Base-by-base conservation (phyloP, 2,888 invertebrate genomes). In the Phragmatobia fuliginosa region DNA sequence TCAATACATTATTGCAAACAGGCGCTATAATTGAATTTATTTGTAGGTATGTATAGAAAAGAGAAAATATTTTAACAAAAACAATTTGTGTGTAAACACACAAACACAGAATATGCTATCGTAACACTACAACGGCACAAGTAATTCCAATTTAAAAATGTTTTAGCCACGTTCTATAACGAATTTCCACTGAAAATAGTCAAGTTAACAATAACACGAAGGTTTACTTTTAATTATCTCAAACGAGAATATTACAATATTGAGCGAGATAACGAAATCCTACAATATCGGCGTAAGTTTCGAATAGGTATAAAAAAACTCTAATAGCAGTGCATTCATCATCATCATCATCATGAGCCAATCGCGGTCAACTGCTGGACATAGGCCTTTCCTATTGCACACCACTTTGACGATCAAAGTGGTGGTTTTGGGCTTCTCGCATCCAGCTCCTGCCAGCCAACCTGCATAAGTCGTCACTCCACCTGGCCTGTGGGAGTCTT, bases 261-360 rank as follows among this genome's bases (percentile, higher is more conserved):
- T 77, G 38, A 87, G 87, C 72, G 83, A 85, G 67, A 85, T 86
- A 60, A 83, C 82, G 72, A 76, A 79, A 76, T 74, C 77, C 28
- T 90, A 90, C 83, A 82, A 77, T 73, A 78, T 77, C 61, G 89
- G 87, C 63, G 84, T 93, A 80, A 83, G 85, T 73, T 79, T 84
- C 85, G 90, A 89, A 79, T 89, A 80, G 79, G 91, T n/a, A 82
- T 79, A 76, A 79, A 87, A 86, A 66, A 80, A 90, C 80, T 92
- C 90, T 70, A 88, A 86, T 81, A 85, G 88, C 76, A 88, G 76
- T 89, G 87, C 66, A 74, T 77, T 67, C n/a, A n/a, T n/a, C n/a
- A n/a, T n/a, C n/a, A n/a, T n/a, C n/a, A n/a, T n/a, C n/a, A n/a
- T n/a, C n/a, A n/a, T n/a, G n/a, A n/a, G n/a, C n/a, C n/a, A n/a